Base-by-base conservation (phyloP, 1,140 invertebrate species). In the Mycetomoellerius zeteki region DNA sequence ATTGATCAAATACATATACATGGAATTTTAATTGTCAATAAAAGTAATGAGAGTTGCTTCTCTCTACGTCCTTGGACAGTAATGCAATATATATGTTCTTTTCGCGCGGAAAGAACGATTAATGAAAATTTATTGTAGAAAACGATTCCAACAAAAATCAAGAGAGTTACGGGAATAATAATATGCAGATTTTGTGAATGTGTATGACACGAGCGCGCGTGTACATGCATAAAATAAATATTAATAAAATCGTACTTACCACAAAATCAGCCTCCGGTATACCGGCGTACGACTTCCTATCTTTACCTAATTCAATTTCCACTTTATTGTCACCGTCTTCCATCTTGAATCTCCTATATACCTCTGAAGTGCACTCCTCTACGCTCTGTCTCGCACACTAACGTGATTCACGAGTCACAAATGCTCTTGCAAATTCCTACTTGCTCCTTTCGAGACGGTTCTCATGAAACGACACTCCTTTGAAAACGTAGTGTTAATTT, bases 211-310 rank as follows among this genome's bases (percentile, higher is more conserved):
- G 1, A 3, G 3, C 1, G 10, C 21, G 19, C 2, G 19, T 19
- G 7, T 30, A 62, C 5, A 14, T 10, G 8, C 2, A 0, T 14
- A 30, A 54, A 72, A 37, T 43, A 54, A 60, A 33, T 8, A 12
- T 27, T 19, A 56, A n/a, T 24, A 54, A 65, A 81, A 47, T 60
- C 30, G 27, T 54, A 92, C 84, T 92, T 92, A 98, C 98, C 84
- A 98, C 96, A 96, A 98, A 98, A 90, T 97, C 96, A 43, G 97
- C 97, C 95, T 98, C 97, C 65, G 97, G 97, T 91, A 98, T 98
- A 72, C 97, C 97, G 56, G 97, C 97, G 93, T 97, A 97, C 4
- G 97, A 97, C 95, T 97, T 97, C 93, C 96, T 96, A 90, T 97
- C 96, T 90, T 95, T 93, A 75, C 93, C 94, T 76, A 94, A 90